These are phyloP conservation scores for Ploceus nigricollis DNA, from an alignment of 2,113 vertebrate genomes.

Conservation along the genomic window DNA sequence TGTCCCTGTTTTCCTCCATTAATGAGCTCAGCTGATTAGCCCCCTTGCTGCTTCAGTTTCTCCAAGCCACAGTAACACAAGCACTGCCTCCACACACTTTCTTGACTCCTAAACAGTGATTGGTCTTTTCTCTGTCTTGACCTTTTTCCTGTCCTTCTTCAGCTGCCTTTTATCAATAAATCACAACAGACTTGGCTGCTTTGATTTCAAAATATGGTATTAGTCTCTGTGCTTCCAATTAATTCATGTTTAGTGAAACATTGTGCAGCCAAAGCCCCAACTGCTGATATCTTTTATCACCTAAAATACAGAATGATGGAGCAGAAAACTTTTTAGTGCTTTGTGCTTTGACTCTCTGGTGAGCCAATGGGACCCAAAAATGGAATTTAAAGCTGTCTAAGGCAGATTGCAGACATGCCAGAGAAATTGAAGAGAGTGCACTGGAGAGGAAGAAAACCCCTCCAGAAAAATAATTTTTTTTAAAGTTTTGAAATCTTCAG, in stretches of 20 bases:
- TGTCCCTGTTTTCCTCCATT: not conserved
- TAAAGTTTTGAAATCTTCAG: not conserved
- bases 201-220: not conserved
- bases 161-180: not conserved
- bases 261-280: not conserved
- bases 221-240: not conserved
- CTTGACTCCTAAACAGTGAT: not conserved
- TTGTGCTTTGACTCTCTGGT: not conserved
- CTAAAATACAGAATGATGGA: not conserved
- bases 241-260: not conserved
- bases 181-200: not conserved
- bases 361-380: not conserved
- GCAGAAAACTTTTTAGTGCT: not conserved
- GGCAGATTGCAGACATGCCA: not conserved
- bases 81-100: not conserved
- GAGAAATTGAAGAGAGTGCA: not conserved
- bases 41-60: slow-evolving; percentile 20
- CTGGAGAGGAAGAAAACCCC: not conserved
- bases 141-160: not conserved
- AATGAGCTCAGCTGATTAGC: not conserved
- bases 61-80: not conserved
- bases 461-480: not conserved
- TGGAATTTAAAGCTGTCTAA: not conserved
- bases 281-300: not conserved
- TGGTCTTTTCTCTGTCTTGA: not conserved